Evolutionary conservation across 1,140 invertebrate species (phyloP).

Genomic region (Ridgeia piscesae): DNA sequence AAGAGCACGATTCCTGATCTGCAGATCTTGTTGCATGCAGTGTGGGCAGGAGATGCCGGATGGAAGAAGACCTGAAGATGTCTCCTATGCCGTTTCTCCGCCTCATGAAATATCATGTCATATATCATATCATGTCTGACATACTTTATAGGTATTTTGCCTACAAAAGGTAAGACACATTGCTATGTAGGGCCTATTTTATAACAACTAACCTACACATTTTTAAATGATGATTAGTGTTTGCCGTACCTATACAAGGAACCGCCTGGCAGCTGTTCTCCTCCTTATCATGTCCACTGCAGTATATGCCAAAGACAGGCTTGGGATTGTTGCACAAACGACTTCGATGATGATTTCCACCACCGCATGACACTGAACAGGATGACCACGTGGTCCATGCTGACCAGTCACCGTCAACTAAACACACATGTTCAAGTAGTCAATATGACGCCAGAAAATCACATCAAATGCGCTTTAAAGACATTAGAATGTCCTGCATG

Average conservation of each 20-base stretch:
- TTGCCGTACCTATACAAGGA: neutral
- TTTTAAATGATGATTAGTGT: neutral
- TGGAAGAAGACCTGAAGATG: too few species aligned
- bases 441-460: neutral
- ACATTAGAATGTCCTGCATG: too few species aligned
- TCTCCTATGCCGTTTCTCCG: too few species aligned
- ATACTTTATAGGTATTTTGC: neutral
- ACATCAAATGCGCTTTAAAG: neutral
- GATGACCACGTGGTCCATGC: conserved; percentile 66
- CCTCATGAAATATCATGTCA: too few species aligned
- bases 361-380: conserved; percentile 67
- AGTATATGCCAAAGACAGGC: conserved; percentile 74
- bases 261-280: neutral
- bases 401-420: conserved; percentile 64
- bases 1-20: too few species aligned
- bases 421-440: neutral
- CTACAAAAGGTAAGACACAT: neutral
- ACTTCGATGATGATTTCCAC: conserved; percentile 63
- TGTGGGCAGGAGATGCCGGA: too few species aligned
- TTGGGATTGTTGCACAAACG: conserved; percentile 54
- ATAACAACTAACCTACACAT: neutral
- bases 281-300: conserved; percentile 35
- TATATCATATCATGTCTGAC: neutral
- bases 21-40: too few species aligned
- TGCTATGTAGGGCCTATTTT: neutral